These are phyloP conservation scores for Polydrusus pterygomalis DNA, from an alignment of 2,888 invertebrate species.

Conservation along the genomic window DNA sequence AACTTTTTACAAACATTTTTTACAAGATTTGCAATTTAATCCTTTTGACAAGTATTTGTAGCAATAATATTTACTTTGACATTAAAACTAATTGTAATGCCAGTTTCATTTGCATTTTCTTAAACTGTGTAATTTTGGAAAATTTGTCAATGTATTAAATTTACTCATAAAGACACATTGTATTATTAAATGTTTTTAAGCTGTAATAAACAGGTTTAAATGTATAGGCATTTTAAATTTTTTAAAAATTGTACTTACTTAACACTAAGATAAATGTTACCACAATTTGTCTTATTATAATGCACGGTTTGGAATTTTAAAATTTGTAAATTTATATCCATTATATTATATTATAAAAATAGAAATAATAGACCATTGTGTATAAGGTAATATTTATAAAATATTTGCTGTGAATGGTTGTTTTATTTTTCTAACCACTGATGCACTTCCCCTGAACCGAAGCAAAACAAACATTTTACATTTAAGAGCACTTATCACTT, in stretches of 20 bases:
- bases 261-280: conserved; percentile 24
- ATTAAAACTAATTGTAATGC: background rate
- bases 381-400: conserved; percentile 64
- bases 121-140: background rate
- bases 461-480: too few relatives aligned
- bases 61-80: conserved; percentile 8
- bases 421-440: conserved; percentile 21
- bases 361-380: conserved; percentile 42
- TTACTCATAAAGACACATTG: background rate
- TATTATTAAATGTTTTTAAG: background rate
- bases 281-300: conserved; percentile 54
- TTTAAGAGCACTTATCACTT: too few relatives aligned
- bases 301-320: conserved; percentile 72
- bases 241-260: conserved; percentile 14
- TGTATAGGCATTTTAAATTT: conserved; percentile 21
- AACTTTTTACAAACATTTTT: too few relatives aligned
- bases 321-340: conserved; percentile 71
- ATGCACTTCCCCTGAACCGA: too few relatives aligned
- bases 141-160: conserved; percentile 11
- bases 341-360: conserved; percentile 54
- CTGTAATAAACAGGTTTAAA: conserved; percentile 14
- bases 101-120: background rate
- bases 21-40: too few relatives aligned
- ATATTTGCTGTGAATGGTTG: conserved; percentile 65
- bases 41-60: background rate